Evolutionary conservation across 2,113 vertebrate species (phyloP).

Genomic region (Tychaedon coryphoeus): DNA sequence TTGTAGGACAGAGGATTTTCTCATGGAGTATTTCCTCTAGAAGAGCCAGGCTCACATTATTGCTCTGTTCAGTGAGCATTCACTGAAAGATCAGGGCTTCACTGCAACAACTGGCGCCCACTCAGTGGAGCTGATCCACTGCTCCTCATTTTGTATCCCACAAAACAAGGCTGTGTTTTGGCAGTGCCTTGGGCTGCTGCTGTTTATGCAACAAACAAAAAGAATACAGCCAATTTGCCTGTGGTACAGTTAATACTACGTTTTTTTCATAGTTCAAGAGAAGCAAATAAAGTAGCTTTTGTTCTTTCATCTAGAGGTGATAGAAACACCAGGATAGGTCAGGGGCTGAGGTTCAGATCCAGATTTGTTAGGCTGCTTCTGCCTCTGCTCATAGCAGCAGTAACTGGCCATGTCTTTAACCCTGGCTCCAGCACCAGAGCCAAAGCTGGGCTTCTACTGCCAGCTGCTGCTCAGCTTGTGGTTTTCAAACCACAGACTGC

Average conservation of each 20-base stretch:
- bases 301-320: neutral
- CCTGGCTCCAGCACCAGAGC: neutral
- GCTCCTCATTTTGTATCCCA: neutral
- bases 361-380: neutral
- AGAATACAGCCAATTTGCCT: neutral
- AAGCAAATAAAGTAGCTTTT: slow-evolving; percentile 8
- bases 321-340: neutral
- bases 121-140: neutral
- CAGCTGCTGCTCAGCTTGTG: neutral
- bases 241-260: neutral
- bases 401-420: neutral
- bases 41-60: neutral
- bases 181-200: neutral
- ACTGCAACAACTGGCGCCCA: neutral
- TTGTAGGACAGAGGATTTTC: neutral
- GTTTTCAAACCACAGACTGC: neutral
- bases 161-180: neutral
- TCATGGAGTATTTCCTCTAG: neutral
- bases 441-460: neutral
- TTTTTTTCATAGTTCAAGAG: neutral
- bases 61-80: neutral
- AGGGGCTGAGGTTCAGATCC: neutral
- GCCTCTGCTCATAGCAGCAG: neutral
- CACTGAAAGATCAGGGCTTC: neutral
- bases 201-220: neutral